Base-by-base conservation (phyloP, 2,888 invertebrate species). In the Nomada ruficornis region DNA sequence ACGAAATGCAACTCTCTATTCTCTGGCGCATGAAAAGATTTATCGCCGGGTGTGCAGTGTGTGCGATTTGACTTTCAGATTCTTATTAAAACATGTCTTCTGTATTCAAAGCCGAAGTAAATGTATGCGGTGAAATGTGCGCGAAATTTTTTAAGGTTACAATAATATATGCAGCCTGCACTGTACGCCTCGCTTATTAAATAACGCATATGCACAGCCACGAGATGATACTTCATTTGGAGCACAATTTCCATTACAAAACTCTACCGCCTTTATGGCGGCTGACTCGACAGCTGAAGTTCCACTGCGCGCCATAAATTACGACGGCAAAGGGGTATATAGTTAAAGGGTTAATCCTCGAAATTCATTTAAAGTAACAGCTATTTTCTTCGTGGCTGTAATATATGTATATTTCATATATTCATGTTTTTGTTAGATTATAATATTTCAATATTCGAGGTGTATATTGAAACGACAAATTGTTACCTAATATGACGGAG, bases 21-120 rank as follows among this genome's bases (percentile, higher is more conserved):
- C 44, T 47, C 62, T 78, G 26, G 57, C 47, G 77, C 62, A 64
- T 63, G 81, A 75, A 77, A 74, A 72, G 76, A 73, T 62, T 68
- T 36, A 36, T 36, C 52, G 60, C 42, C 23, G 2, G 47, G n/a
- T 26, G 57, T 20, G 11, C 55, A 23, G 9, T 36, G 29, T n/a
- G 13, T 50, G 50, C 11, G 23, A 83, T 83, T 81, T 83, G 80
- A 81, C 80, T 83, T 83, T 83, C 68, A 83, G 68, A 83, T 83
- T 67, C 47, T 54, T 60, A 67, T 65, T 74, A 64, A 67, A 70
- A 67, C 18, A 1, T 29, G 62, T 44, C 29, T 79, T 79, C 52
- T 71, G 47, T 50, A 82, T 79, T 79, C 79, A 69, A 70, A 74
- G 42, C 60, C n/a, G 47, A 57, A 23, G 67, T 55, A 57, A 71